Evolutionary conservation across 1,140 invertebrate genomes (phyloP), one percentile per base, ranked within the genome.

Genomic region (Cecropterus lyciades): DNA sequence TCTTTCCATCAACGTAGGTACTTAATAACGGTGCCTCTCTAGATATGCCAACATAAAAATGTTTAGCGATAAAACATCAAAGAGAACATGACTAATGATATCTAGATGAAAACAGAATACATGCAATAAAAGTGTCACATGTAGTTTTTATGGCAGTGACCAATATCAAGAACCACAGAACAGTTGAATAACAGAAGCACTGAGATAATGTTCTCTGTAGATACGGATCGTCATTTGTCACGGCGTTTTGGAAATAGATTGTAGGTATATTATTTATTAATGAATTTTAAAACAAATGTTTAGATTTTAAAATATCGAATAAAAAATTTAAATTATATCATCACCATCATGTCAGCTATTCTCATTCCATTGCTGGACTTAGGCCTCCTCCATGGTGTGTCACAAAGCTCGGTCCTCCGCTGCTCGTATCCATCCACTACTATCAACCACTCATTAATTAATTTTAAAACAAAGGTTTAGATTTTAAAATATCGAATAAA

Each of bases 91-190:
- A 89, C 77, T 86, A 88, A 91, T 91, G 81, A 77, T 77, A 88
- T 87, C 86, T 82, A 91, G 82, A 89, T 89, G 80, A 89, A 85
- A 89, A 89, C 84, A 80, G 78, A 80, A 85, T 84, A 85, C 78
- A 77, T 73, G 80, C 79, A 85, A 91, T 91, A 89, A 87, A 89
- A 85, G 69, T 89, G 86, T 88, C 86, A 83, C 77, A 71, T 73
- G 70, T 84, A 83, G 60, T 73, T 82, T 86, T 85, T 84, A 80
- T 82, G 82, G 79, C 68, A 69, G 30, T 65, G 56, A 56, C 63
- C 67, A 66, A 60, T 57, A 67, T 67, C 46, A 51, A 62, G 45
- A 49, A 60, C 49, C 56, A 72, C 51, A 63, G 65, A 66, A 49
- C 45, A 69, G 33, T 63, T 55, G 56, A 64, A 46, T 51, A 52